Evolutionary conservation across 37 sponge, comb jelly and placozoan genomes (phyloP).

Genomic region (Cladorhizidae sp.): DNA sequence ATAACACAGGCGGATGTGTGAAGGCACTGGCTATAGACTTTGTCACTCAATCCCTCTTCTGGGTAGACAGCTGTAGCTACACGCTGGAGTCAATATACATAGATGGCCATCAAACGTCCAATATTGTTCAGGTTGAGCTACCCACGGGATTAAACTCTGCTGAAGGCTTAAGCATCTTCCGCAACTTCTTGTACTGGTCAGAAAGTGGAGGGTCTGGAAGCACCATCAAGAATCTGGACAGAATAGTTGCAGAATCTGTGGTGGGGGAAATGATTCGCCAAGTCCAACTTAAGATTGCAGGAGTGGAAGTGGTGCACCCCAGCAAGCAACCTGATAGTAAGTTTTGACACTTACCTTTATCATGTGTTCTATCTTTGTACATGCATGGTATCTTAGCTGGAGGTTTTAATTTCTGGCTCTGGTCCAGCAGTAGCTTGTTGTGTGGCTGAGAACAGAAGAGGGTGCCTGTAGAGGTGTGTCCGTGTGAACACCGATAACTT

Average conservation of each 20-base stretch:
- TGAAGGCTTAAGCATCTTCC: background rate
- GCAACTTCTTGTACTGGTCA: constrained; percentile 23
- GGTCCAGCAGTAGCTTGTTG: no score
- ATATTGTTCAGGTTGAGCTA: background rate
- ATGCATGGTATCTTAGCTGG: no score
- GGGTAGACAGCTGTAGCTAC: constrained; percentile 15
- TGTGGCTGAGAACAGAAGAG: no score
- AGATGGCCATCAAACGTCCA: background rate
- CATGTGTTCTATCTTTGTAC: no score
- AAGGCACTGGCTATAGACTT: constrained; percentile 13
- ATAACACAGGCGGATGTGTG: background rate
- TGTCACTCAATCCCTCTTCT: constrained; percentile 12
- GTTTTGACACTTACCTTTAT: no score
- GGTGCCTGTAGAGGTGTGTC: no score
- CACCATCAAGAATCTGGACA: background rate
- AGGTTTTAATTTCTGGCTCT: no score
- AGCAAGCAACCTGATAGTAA: constrained; percentile 30
- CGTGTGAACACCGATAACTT: no score
- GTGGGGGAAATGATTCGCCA: background rate
- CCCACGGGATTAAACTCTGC: background rate
- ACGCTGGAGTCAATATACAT: constrained; percentile 10
- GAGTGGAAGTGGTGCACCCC: constrained; percentile 29
- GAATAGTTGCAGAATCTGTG: background rate
- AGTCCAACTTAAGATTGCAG: background rate
- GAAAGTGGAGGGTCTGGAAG: background rate